Percentiles rank a stretch among this genome's conserved stretches.
Evolutionary conservation across 2,797 vertebrate genomes (phyloP).

Genomic region (Premnoplex brunnescens): DNA sequence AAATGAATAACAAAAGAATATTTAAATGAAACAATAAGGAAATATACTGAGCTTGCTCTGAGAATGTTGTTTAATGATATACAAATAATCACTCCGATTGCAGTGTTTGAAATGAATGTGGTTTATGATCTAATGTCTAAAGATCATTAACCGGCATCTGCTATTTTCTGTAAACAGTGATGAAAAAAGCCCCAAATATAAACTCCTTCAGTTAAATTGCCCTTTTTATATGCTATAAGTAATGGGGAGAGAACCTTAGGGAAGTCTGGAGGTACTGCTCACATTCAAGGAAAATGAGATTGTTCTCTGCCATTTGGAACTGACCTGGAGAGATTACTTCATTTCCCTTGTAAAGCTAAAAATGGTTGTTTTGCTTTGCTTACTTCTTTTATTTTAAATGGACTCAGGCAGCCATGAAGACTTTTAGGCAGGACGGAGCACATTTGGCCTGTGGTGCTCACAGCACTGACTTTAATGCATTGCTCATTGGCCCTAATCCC

Average conservation of each 20-base stretch:
- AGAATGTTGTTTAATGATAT: constrained; percentile 12
- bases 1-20: background rate
- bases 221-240: constrained; percentile 48
- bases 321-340: constrained; percentile 7
- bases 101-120: constrained; percentile 15
- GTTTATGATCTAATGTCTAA: constrained; percentile 52
- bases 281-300: background rate
- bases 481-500: background rate
- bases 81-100: constrained; percentile 21
- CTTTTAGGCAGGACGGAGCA: background rate
- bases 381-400: constrained; percentile 43
- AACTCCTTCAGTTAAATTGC: constrained; percentile 44
- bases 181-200: constrained; percentile 25
- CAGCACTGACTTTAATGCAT: background rate
- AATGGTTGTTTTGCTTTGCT: background rate
- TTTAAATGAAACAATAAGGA: background rate
- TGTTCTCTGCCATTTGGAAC: background rate
- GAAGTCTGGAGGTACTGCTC: constrained; percentile 20
- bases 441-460: background rate
- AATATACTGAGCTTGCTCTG: background rate
- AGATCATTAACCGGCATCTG: constrained; percentile 52
- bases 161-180: constrained; percentile 24
- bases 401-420: constrained; percentile 19
- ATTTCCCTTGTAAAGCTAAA: constrained; percentile 10
- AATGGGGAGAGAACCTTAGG: background rate